Evolutionary conservation across 64 coral and sea anemone genomes (phyloP).

Genomic region (Trachythela sp.): DNA sequence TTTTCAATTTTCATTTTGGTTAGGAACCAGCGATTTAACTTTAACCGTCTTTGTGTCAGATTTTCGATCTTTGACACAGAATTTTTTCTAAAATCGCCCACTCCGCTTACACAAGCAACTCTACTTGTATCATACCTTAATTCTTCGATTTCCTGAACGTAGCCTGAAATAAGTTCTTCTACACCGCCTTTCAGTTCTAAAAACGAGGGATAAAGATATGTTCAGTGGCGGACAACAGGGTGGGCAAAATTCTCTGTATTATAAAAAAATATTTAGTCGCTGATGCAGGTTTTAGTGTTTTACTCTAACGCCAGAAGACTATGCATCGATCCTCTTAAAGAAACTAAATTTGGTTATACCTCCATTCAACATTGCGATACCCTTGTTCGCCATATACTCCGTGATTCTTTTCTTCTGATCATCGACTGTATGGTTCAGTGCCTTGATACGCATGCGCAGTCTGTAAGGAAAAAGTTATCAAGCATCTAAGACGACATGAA

Average conservation of each 20-base stretch:
- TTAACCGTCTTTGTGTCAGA: too few relatives aligned
- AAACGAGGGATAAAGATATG: not conserved
- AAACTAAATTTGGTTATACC: slow-evolving; percentile 16
- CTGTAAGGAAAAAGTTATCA: slow-evolving; percentile 39
- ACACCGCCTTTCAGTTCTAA: not conserved
- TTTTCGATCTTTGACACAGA: too few relatives aligned
- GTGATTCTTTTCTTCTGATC: slow-evolving; percentile 79
- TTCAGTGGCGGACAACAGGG: too few relatives aligned
- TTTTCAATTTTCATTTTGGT: too few relatives aligned
- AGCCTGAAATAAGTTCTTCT: not conserved
- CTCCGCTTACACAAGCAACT: too few relatives aligned
- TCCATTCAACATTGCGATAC: slow-evolving; percentile 66
- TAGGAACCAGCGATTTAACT: too few relatives aligned
- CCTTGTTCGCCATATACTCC: slow-evolving; percentile 73
- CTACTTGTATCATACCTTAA: not conserved
- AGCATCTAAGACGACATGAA: too few relatives aligned
- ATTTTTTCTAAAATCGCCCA: too few relatives aligned
- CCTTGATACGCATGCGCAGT: slow-evolving; percentile 83
- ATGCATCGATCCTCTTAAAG: not conserved
- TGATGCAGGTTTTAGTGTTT: too few relatives aligned
- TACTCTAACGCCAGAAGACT: too few relatives aligned
- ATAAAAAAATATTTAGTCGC: too few relatives aligned
- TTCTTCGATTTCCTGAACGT: not conserved
- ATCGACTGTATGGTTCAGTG: slow-evolving; percentile 79
- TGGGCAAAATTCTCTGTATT: too few relatives aligned